Evolutionary conservation across 1,140 invertebrate genomes (phyloP), one percentile per base, ranked within the genome.

Genomic region (Drosophila burlai): DNA sequence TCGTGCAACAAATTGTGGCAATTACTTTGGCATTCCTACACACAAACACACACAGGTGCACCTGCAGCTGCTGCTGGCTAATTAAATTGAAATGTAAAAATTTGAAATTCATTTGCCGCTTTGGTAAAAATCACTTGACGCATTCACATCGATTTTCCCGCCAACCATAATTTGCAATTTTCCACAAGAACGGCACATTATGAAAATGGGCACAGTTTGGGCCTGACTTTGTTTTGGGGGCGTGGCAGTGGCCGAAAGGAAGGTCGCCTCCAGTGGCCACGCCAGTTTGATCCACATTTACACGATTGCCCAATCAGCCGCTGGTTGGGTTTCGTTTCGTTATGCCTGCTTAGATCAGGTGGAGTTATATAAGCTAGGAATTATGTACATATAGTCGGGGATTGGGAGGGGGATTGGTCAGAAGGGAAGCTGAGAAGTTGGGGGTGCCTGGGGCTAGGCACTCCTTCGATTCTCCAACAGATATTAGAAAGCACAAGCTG

Each of bases 1-100:
- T 82, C 80, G 73, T 82, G 66, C 73, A 78, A 52, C 83, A 76
- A 86, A 82, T 86, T 86, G 74, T 81, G 52, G 59, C 79, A 85
- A 82, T 85, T 85, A 78, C 74, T 58, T 71, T 57, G 82, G 60
- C 77, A 84, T 84, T 84, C 77, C 46, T 73, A 42, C 38, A 63
- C 11, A 50, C 26, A 29, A 24, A 49, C 38, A 63, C 11, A 50
- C 26, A 29, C 46, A 29, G 24, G 26, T n/a, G 15, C 26, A 36
- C 26, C 55, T 42, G 74, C 54, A 46, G 45, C 68, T 79, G 45
- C 49, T 29, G 60, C 49, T 29, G 60, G 73, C 81, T 76, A 66
- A 84, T 83, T 76, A 80, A 84, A 76, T 66, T 80, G 52, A 36
- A 45, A 57, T 42, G 21, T 18, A 24, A n/a, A 46, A 59, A 63